A percentile compares a stretch with the other conserved stretches of the same genome.
phyloP scores from a whole-genome alignment of 2,113 vertebrate genomes.

The Cyprinodon brontotheroides region DNA sequence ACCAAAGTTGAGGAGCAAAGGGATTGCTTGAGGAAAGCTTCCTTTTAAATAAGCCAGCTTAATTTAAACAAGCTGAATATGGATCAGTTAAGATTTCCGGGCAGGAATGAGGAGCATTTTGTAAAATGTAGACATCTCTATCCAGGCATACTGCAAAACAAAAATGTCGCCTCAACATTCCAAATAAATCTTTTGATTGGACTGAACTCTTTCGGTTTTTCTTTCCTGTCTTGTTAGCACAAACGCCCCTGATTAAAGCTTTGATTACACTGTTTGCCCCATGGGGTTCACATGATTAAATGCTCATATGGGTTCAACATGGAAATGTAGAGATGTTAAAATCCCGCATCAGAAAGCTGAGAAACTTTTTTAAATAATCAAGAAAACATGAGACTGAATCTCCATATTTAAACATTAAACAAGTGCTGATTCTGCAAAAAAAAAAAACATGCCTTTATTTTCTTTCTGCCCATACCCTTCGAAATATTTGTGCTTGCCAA shows the following conservation, averaged over 20 bases:
- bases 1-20: too few species aligned
- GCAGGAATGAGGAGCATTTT: background rate
- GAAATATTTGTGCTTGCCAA: too few species aligned
- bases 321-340: background rate
- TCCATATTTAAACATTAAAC: background rate
- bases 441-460: background rate
- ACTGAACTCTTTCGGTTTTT: background rate
- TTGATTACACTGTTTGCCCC: conserved; percentile 39
- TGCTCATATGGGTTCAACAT: conserved; percentile 5
- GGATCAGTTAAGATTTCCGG: background rate
- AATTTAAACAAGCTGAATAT: conserved; percentile 22
- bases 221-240: conserved; percentile 2
- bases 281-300: conserved; percentile 30
- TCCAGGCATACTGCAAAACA: conserved; percentile 2
- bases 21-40: too few species aligned
- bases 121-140: conserved; percentile 14
- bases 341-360: background rate
- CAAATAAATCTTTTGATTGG: conserved; percentile 9
- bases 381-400: background rate
- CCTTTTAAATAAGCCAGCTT: background rate
- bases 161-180: conserved; percentile 1
- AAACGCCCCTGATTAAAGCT: conserved; percentile 33
- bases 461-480: too few species aligned
- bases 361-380: conserved; percentile 23
- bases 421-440: background rate